Evolutionary conservation across 30 jellyfish, hydroid and myxozoan genomes (phyloP), one percentile per base, ranked within the genome.

Genomic region (Turritopsis rubra): DNA sequence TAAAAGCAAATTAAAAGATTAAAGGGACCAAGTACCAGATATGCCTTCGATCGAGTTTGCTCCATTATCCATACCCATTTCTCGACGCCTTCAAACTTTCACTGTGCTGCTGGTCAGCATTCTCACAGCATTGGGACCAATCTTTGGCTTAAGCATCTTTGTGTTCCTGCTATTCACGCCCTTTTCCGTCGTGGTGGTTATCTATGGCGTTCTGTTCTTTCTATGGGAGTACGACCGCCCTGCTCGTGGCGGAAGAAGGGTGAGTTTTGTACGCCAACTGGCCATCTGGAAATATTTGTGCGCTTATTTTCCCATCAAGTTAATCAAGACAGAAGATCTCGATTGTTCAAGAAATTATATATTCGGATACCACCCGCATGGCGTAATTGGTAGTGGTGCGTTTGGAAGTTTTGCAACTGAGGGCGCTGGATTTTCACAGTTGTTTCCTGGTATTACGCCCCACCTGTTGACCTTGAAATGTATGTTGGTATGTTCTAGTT

Each of bases 191-290:
- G 52, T 89, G 29, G 89, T 94, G 18, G 85, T 89, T 9, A 8
- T 80, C 9, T 89, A 89, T 77, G 90, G 84, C 31, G 80, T 84
- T 31, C 82, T 88, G 94, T 54, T 73, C 54, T 78, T 30, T 29
- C 66, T 89, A n/a, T 85, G 66, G 53, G 96, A 89, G 52, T 79
- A 74, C 7, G 88, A 84, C 5, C 52, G 74, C 21, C 70, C 96
- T 28, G 53, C 91, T 20, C 28, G 65, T 3, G 96, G 96, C n/a
- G 96, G 96, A 19, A 75, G 96, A 75, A 73, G 96, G 76, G 18
- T 75, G 28, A 23, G 21, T 17, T 82, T 66, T 52, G 21, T 89
- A 78, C 77, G 96, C 29, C 87, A 52, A 72, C 90, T 89, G 4
- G 21, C 83, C 17, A 22, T 89, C 0, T 89, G 96, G 96, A 81